phyloP scores from a whole-genome alignment of 1,140 invertebrate species.

The Drosophila miranda region DNA sequence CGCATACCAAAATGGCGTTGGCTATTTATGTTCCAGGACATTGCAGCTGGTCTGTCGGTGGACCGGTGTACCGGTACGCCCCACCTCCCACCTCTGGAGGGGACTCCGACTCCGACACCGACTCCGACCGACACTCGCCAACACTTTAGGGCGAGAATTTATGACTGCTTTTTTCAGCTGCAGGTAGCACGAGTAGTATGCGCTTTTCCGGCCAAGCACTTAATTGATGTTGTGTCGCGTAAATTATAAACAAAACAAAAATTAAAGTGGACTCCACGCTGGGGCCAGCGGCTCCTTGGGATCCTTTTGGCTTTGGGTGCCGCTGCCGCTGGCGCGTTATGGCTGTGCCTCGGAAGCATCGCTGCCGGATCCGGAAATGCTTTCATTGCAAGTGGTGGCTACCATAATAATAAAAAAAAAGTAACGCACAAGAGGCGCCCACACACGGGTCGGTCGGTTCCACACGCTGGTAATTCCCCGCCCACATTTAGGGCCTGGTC shows the following conservation, averaged over 20 bases:
- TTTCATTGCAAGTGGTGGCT: conserved; percentile 75
- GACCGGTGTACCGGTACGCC: not conserved
- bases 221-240: conserved; percentile 81
- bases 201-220: conserved; percentile 78
- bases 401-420: conserved; percentile 57
- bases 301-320: conserved; percentile 6
- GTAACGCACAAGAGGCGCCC: conserved; percentile 40
- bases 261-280: conserved; percentile 73
- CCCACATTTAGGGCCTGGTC: conserved; percentile 39
- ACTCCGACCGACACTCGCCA: conserved; percentile 37
- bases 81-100: not conserved
- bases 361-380: conserved; percentile 74
- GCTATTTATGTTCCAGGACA: conserved; percentile 62
- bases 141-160: conserved; percentile 77
- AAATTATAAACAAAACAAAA: conserved; percentile 81
- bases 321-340: conserved; percentile 1
- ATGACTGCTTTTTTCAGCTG: conserved; percentile 77
- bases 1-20: conserved; percentile 66
- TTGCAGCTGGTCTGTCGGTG: conserved; percentile 53
- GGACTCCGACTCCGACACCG: not conserved
- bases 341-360: conserved; percentile 34
- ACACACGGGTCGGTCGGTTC: conserved; percentile 19
- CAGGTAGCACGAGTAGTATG: conserved; percentile 54
- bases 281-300: conserved; percentile 20
- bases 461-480: not conserved